Evolutionary conservation across 2,113 vertebrate genomes (phyloP).

Genomic region (Coreoperca whiteheadi): DNA sequence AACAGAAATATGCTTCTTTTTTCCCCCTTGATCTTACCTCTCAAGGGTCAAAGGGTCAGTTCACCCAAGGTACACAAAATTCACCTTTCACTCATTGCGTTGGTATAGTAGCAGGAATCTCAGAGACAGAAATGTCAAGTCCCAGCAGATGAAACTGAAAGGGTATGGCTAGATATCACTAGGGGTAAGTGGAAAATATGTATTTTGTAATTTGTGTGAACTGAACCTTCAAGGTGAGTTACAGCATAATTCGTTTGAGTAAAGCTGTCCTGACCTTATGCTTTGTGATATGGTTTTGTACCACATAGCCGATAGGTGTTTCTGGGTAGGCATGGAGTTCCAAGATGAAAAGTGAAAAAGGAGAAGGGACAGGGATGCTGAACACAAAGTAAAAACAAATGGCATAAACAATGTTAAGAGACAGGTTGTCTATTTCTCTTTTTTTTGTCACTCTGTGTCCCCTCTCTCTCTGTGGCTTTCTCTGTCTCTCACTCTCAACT

Average conservation of each 20-base stretch:
- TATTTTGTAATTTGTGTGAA: slow-evolving; percentile 48
- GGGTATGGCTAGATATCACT: slow-evolving; percentile 19
- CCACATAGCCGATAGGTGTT: not conserved
- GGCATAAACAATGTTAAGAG: slow-evolving; percentile 58
- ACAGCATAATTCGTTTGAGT: slow-evolving; percentile 43
- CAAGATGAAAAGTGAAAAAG: slow-evolving; percentile 27
- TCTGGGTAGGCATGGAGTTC: not conserved
- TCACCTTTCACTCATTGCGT: slow-evolving; percentile 2
- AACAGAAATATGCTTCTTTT: slow-evolving; percentile 13
- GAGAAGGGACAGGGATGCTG: slow-evolving; percentile 26
- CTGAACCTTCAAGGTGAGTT: slow-evolving; percentile 55
- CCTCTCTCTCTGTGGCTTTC: slow-evolving; percentile 6
- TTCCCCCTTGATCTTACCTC: slow-evolving; percentile 14
- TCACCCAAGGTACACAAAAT: slow-evolving; percentile 3
- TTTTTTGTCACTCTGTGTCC: slow-evolving; percentile 28
- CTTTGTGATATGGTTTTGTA: slow-evolving; percentile 23
- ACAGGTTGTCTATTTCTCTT: slow-evolving; percentile 64
- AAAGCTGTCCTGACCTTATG: slow-evolving; percentile 28
- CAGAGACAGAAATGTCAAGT: slow-evolving; percentile 18
- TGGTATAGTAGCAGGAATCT: not conserved
- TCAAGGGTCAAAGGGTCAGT: slow-evolving; percentile 19
- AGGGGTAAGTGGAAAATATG: slow-evolving; percentile 11
- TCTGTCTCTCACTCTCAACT: slow-evolving; percentile 70
- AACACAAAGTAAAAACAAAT: slow-evolving; percentile 61
- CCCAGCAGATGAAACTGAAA: slow-evolving; percentile 30